These are phyloP conservation scores for Oncopodura yosiiana DNA, from an alignment of 1,140 invertebrate species.

Conservation along the genomic window DNA sequence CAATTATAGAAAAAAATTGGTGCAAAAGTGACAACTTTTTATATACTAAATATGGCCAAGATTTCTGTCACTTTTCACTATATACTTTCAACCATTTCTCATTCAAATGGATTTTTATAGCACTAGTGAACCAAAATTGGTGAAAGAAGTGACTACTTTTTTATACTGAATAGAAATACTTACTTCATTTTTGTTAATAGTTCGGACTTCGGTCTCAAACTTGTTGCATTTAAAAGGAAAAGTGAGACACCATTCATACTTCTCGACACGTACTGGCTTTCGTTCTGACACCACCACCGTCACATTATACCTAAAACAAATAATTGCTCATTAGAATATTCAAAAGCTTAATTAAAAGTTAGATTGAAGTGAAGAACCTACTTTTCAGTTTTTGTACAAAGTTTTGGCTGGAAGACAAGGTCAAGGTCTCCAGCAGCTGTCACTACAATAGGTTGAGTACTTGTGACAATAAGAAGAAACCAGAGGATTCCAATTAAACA, in stretches of 20 bases:
- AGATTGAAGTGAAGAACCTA: constrained; percentile 8
- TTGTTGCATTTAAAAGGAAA: constrained; percentile 75
- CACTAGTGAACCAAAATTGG: no score
- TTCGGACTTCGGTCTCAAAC: constrained; percentile 65
- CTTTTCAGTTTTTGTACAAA: constrained; percentile 27
- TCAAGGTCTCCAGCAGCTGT: no score
- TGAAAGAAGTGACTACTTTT: no score
- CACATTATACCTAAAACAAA: constrained; percentile 52
- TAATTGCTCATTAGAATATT: not conserved
- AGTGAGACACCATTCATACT: constrained; percentile 69
- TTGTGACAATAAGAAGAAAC: no score
- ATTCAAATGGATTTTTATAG: no score
- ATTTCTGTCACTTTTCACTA: not conserved
- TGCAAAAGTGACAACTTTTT: not conserved
- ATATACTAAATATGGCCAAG: not conserved
- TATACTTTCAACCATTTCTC: not conserved
- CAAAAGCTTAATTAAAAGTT: not conserved
- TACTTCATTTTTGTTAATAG: constrained; percentile 57
- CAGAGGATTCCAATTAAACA: no score
- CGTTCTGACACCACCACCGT: constrained; percentile 62
- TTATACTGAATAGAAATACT: constrained; percentile 11
- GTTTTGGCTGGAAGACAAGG: constrained; percentile 28
- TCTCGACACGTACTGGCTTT: constrained; percentile 67
- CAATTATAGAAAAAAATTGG: not conserved
- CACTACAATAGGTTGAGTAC: no score